Conservation (phyloP, 2,113 vertebrate genomes). For the Bothrops jararaca region DNA sequence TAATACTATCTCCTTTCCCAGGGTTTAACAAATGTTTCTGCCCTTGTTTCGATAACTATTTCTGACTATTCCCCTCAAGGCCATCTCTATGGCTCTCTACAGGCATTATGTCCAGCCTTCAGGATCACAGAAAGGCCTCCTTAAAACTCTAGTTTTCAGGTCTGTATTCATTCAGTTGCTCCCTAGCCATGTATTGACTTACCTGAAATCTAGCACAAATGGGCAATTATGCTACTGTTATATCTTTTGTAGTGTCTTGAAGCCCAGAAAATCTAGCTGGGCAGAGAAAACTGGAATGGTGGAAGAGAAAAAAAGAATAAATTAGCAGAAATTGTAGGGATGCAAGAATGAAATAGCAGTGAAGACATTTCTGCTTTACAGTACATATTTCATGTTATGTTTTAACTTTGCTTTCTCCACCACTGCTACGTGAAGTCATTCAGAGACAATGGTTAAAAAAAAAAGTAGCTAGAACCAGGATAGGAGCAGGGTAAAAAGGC, state of each 20-base stretch:
- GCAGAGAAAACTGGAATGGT: neutral
- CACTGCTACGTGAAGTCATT: neutral
- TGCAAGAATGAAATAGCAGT: neutral
- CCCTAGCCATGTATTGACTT: neutral
- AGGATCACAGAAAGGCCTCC: neutral
- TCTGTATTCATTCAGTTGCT: neutral
- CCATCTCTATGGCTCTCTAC: neutral
- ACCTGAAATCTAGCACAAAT: neutral
- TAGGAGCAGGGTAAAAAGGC: neutral
- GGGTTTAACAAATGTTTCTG: neutral
- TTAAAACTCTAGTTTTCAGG: neutral
- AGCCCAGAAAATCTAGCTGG: neutral
- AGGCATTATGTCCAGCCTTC: neutral
- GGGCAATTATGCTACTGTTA: neutral
- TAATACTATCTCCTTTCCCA: neutral
- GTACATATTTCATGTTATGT: neutral
- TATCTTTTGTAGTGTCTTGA: neutral
- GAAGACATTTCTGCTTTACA: neutral
- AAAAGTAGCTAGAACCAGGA: neutral
- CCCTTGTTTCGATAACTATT: neutral
- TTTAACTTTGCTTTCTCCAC: neutral
- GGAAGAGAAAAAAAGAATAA: neutral
- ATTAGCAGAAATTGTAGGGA: too few species aligned
- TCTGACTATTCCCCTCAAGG: neutral
- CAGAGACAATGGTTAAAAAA: neutral